phyloP scores from a whole-genome alignment of 2,888 invertebrate species.

The Meteorus colon region DNA sequence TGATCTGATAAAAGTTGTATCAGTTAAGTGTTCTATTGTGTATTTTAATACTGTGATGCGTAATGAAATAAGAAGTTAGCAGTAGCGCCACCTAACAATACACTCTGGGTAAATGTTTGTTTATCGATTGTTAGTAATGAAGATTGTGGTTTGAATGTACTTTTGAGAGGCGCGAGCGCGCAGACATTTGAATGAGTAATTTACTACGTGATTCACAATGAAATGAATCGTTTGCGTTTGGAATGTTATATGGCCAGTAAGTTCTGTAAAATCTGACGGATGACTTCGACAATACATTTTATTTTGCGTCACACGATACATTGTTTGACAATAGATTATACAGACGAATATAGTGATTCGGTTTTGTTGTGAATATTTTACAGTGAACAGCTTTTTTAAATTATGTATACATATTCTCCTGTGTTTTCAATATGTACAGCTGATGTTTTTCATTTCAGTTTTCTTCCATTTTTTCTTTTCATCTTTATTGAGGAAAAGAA shows the following conservation, averaged over 20 bases:
- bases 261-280: too few species aligned
- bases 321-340: slow-evolving; percentile 72
- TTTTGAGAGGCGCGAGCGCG: too few species aligned
- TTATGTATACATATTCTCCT: slow-evolving; percentile 13
- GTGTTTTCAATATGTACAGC: background rate
- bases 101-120: background rate
- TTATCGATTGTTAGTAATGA: background rate
- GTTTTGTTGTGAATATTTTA: slow-evolving; percentile 57
- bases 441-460: slow-evolving; percentile 33
- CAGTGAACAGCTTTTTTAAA: slow-evolving; percentile 47
- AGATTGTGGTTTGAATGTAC: background rate
- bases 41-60: too few species aligned
- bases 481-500: background rate
- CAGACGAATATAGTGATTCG: slow-evolving; percentile 66
- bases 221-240: too few species aligned
- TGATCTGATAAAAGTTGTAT: too few species aligned
- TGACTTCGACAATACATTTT: slow-evolving; percentile 56
- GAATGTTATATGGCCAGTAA: too few species aligned
- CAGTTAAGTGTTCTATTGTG: too few species aligned
- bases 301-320: slow-evolving; percentile 70
- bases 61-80: background rate
- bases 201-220: too few species aligned
- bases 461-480: slow-evolving; percentile 36
- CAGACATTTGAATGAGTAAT: too few species aligned
- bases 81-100: background rate